Percentiles rank a stretch among this genome's conserved stretches.
phyloP scores from a whole-genome alignment of 2,113 vertebrate species.

The Serranochromis macrocephalus region DNA sequence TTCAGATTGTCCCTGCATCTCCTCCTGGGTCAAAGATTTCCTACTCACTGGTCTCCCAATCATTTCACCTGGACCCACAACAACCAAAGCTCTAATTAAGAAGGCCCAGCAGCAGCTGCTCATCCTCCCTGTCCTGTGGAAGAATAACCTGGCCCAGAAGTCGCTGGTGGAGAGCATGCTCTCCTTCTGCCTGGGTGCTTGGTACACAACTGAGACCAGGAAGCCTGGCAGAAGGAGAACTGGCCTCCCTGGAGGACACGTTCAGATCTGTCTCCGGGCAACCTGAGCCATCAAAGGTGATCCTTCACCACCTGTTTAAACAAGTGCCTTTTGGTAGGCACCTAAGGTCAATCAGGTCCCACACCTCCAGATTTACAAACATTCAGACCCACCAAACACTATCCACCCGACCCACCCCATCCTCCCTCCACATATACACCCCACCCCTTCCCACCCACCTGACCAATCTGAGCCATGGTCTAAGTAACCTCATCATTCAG shows the following conservation, averaged over 20 bases:
- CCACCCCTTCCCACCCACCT: neutral
- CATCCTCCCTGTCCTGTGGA: neutral
- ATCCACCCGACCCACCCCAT: rapidly evolving
- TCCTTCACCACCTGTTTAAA: neutral
- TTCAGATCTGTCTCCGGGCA: rapidly evolving
- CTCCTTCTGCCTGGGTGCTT: neutral
- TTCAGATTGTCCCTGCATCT: neutral
- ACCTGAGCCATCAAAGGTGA: neutral
- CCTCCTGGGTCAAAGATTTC: neutral
- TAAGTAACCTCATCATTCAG: neutral
- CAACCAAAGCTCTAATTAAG: neutral
- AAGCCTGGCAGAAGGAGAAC: neutral
- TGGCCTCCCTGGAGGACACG: rapidly evolving
- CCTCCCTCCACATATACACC: neutral
- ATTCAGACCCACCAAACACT: neutral
- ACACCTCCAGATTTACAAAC: neutral
- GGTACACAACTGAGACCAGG: neutral
- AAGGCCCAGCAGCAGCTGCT: neutral
- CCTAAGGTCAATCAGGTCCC: neutral
- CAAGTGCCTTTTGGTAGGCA: rapidly evolving
- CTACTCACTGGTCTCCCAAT: neutral
- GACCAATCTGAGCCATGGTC: neutral
- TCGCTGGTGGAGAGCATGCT: neutral
- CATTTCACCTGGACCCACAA: neutral
- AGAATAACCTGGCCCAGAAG: neutral